Evolutionary conservation across 2,797 vertebrate genomes (phyloP), one percentile per base, ranked within the genome.

Genomic region (Rhabdomys pumilio): DNA sequence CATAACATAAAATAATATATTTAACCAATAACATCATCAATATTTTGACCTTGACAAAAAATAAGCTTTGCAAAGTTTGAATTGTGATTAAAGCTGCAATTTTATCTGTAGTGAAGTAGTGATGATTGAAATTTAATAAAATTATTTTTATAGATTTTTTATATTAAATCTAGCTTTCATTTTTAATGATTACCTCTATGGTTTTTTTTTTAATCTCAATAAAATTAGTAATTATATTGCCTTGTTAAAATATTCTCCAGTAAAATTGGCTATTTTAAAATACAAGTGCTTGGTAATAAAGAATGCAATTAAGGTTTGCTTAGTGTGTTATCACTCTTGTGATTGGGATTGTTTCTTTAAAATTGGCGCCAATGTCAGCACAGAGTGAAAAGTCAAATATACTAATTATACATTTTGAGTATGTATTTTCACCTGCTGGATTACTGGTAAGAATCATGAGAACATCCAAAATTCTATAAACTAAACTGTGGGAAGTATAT

Each of bases 191-290:
- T 69, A 61, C 57, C 59, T 38, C 34, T 34, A 26, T 24, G 61
- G n/a, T n/a, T 38, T 38, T 57, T 55, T 50, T 73, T 73, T 88
- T 61, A 81, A 83, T 69, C 81, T 93, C 76, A 91, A 95, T 75
- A 85, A 73, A 72, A n/a, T 73, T 94, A 57, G 44, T 79, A 67
- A 80, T 75, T 85, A 83, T 34, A 89, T 20, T 34, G 11, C 12
- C 22, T 92, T 1, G 29, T 69, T 86, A n/a, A 84, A 83, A 57
- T 12, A 69, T 47, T 65, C 29, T 50, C 41, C 29, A 69, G 50
- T 65, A 89, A 93, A 82, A 91, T 82, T 72, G 11, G 19, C 24
- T 47, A 24, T 91, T 63, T 13, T 22, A 90, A 92, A 95, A 38
- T 85, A 11, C 4, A 75, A 75, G 10, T 86, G 10, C 12, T 7